Evolutionary conservation across 2,888 invertebrate genomes (phyloP).

Genomic region (Adelphocoris suturalis): DNA sequence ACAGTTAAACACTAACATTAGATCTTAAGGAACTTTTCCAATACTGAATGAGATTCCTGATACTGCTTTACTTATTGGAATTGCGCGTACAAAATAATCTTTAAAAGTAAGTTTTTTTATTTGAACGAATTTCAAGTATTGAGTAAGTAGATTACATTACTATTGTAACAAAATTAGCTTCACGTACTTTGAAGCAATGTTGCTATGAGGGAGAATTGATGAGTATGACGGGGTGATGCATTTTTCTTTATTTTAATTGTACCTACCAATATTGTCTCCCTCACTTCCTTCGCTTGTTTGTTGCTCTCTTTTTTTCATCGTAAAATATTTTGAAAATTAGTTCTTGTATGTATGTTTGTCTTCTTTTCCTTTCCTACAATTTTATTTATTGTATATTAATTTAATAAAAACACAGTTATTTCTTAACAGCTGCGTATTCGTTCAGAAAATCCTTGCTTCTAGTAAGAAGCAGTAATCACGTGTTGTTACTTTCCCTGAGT

Average conservation of each 20-base stretch:
- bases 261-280: not conserved
- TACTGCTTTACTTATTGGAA: conserved; percentile 4
- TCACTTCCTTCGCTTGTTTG: not conserved
- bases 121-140: conserved; percentile 2
- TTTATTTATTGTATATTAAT: conserved; percentile 34
- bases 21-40: not conserved
- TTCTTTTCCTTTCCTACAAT: not conserved
- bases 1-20: not conserved
- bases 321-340: not conserved
- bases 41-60: not conserved
- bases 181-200: not conserved
- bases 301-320: not conserved
- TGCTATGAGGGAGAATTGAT: not conserved
- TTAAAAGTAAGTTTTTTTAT: conserved; percentile 19
- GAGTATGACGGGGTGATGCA: not conserved
- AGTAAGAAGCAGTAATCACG: no score
- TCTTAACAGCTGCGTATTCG: not conserved
- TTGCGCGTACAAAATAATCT: conserved; percentile 16
- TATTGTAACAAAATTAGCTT: not conserved
- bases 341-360: not conserved
- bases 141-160: not conserved
- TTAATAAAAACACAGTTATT: conserved; percentile 6
- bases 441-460: no score
- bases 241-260: not conserved
- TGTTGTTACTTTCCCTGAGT: no score